Conservation (phyloP, 2,797 vertebrate species). For the Sylvia borin region DNA sequence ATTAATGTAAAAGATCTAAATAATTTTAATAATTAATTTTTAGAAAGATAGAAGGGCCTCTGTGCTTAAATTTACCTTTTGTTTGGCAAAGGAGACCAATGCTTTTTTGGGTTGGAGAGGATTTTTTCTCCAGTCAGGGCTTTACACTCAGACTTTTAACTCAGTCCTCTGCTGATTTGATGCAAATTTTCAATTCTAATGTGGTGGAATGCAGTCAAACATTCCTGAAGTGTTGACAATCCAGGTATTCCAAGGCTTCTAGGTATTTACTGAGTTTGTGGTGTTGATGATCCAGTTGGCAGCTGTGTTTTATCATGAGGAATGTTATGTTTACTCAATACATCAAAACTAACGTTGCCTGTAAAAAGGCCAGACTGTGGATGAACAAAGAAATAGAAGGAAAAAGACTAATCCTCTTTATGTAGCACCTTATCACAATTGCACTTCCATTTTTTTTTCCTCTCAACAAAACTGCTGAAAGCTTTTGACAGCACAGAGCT, state of each 20-base stretch:
- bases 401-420: neutral
- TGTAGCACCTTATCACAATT: neutral
- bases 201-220: neutral
- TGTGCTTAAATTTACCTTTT: neutral
- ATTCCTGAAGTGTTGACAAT: neutral
- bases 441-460: neutral
- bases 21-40: neutral
- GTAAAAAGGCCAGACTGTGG: neutral
- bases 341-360: neutral
- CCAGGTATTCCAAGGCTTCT: neutral
- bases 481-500: neutral
- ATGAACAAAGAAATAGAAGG: neutral
- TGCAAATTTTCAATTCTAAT: neutral
- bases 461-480: neutral
- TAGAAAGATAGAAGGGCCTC: neutral
- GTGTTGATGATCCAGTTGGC: neutral
- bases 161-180: neutral
- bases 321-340: neutral
- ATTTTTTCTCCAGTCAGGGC: neutral
- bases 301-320: neutral
- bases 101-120: neutral
- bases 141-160: neutral
- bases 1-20: neutral
- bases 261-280: neutral
- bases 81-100: neutral